These are phyloP conservation scores for Geotrypetes seraphini DNA, from an alignment of 2,797 vertebrate genomes.

Conservation along the genomic window DNA sequence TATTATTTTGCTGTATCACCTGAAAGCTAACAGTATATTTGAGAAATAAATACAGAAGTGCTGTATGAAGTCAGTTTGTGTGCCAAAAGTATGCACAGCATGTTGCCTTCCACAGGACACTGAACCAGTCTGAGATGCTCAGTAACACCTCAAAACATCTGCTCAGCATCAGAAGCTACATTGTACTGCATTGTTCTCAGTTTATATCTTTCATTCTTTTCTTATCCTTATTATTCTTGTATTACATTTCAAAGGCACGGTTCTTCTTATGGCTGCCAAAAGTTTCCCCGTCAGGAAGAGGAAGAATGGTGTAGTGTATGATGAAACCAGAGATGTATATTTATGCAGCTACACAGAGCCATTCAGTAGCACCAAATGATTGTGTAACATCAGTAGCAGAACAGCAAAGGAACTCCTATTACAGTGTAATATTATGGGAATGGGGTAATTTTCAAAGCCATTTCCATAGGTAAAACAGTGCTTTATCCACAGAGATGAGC, in stretches of 20 bases:
- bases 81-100: conserved; percentile 37
- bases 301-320: conserved; percentile 2
- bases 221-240: conserved; percentile 25
- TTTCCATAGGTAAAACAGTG: too few species aligned
- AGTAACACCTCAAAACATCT: conserved; percentile 35
- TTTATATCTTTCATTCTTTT: neutral
- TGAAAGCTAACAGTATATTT: conserved; percentile 37
- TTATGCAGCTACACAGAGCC: neutral
- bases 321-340: too few species aligned
- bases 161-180: conserved; percentile 42
- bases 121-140: conserved; percentile 24
- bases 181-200: conserved; percentile 37
- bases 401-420: too few species aligned
- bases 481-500: too few species aligned
- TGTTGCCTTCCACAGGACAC: conserved; percentile 32
- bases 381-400: too few species aligned
- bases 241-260: conserved; percentile 26
- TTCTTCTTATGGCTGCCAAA: conserved; percentile 22
- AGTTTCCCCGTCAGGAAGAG: conserved; percentile 16
- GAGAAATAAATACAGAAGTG: conserved; percentile 39
- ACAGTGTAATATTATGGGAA: too few species aligned
- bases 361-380: too few species aligned
- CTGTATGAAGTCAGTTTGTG: conserved; percentile 27
- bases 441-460: too few species aligned
- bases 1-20: conserved; percentile 26